Conservation (phyloP, 1,140 invertebrate species). For the Brachionus rotundiformis region DNA sequence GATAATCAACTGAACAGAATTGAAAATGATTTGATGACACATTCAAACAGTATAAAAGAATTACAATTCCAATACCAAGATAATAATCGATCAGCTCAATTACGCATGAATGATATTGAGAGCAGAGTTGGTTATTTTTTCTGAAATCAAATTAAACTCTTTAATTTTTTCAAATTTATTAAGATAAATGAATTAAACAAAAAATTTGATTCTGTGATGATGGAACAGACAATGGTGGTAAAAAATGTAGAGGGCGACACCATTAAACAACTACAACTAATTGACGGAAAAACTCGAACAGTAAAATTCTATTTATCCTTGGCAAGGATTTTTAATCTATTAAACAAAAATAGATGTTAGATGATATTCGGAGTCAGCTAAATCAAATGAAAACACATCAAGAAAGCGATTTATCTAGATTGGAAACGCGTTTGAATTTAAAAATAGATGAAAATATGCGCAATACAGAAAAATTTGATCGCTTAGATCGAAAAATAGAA, state of each 20-base stretch:
- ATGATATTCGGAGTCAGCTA: slow-evolving; percentile 25
- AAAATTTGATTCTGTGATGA: slow-evolving; percentile 47
- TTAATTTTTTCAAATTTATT: no score
- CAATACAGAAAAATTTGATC: slow-evolving; percentile 43
- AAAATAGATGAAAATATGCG: slow-evolving; percentile 44
- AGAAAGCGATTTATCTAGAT: slow-evolving; percentile 23
- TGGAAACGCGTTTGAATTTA: slow-evolving; percentile 1
- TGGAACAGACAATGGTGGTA: slow-evolving; percentile 49
- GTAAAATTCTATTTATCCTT: background rate
- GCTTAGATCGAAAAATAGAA: slow-evolving; percentile 45
- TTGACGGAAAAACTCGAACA: slow-evolving; percentile 44
- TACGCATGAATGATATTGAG: slow-evolving; percentile 50
- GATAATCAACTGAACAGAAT: slow-evolving; percentile 30
- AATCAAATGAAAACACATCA: slow-evolving; percentile 32
- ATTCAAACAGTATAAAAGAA: slow-evolving; percentile 14
- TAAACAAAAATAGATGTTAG: slow-evolving; percentile 25
- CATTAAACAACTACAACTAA: slow-evolving; percentile 47
- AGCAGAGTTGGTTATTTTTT: slow-evolving; percentile 1
- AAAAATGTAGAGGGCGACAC: slow-evolving; percentile 52
- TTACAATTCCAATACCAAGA: slow-evolving; percentile 33
- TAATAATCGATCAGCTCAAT: background rate
- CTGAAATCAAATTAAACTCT: no score
- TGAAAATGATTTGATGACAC: background rate
- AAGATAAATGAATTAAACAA: slow-evolving; percentile 45
- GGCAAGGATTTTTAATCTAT: background rate